phyloP scores from a whole-genome alignment of 2,113 vertebrate genomes.

The Phrynosoma platyrhinos region DNA sequence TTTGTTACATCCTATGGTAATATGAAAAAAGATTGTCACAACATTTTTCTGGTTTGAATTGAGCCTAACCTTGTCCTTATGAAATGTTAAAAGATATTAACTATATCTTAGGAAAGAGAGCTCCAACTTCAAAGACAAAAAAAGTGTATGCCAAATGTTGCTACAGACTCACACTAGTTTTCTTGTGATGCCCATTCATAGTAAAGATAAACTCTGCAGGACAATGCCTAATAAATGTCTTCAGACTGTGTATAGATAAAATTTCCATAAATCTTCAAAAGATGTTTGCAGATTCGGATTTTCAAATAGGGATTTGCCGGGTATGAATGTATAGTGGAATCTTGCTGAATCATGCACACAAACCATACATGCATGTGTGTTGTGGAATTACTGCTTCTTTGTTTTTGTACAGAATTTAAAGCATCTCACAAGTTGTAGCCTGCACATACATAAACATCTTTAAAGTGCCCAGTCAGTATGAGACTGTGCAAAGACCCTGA shows the following conservation, averaged over 20 bases:
- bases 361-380: neutral
- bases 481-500: neutral
- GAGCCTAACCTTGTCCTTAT: neutral
- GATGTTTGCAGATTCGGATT: neutral
- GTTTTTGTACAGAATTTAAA: neutral
- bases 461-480: neutral
- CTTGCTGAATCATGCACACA: neutral
- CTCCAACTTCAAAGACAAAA: neutral
- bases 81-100: neutral
- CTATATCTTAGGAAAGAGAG: neutral
- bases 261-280: neutral
- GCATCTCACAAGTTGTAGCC: neutral
- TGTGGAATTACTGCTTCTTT: neutral
- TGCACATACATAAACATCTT: too few species aligned
- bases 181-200: neutral
- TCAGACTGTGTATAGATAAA: neutral
- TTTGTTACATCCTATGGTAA: neutral
- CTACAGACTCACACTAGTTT: neutral
- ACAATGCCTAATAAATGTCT: neutral
- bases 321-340: neutral
- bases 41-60: neutral
- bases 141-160: neutral
- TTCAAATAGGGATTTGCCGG: neutral
- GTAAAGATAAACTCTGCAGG: neutral
- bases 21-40: neutral